Base-by-base conservation (phyloP, 2,113 vertebrate species). In the Stegostoma tigrinum region DNA sequence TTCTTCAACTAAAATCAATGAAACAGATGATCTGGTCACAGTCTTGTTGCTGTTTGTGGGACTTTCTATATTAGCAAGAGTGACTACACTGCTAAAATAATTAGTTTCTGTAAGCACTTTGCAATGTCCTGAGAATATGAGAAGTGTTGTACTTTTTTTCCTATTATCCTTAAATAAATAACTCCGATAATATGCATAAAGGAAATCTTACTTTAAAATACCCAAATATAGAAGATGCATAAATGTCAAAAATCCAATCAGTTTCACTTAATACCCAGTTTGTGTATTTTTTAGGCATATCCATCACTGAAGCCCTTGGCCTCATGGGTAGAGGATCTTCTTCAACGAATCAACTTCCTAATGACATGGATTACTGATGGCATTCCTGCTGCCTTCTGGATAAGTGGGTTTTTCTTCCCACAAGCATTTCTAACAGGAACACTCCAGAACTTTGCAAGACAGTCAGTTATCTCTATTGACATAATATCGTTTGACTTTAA, bases 371-470 rank as follows among this genome's bases (percentile, higher is more conserved):
- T 99, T 96, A 83, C 87, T 24, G 70, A 96, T 0, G 98, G 98
- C 75, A 98, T 98, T 96, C 99, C 98, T 0, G 95, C 98, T 0
- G 98, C 98, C 24, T 99, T 98, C 98, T 99, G 99, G 99, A 99
- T 99, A 96, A 99, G 98, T 0, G 98, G 98, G 0, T 98, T 99
- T 97, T 99, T 99, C 97, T 99, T 98, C 97, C 98, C 98, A 0
- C 99, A 99, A 96, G 98, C 98, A 38, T 99, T 99, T 96, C 98
- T 99, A 96, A 98, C 99, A 0, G 99, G 98, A 67, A 98, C 98
- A 0, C 97, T 99, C 75, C 99, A 99, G 97, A 99, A 99, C 96
- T 98, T 98, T 0, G 98, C 99, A 96, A 98, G 99, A 3, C 97
- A 97, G 61, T 97, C 97, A 0, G 14, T 97, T 93, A 97, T 97